These are phyloP conservation scores for Icerya purchasi DNA, from an alignment of 2,888 invertebrate genomes.

Conservation along the genomic window DNA sequence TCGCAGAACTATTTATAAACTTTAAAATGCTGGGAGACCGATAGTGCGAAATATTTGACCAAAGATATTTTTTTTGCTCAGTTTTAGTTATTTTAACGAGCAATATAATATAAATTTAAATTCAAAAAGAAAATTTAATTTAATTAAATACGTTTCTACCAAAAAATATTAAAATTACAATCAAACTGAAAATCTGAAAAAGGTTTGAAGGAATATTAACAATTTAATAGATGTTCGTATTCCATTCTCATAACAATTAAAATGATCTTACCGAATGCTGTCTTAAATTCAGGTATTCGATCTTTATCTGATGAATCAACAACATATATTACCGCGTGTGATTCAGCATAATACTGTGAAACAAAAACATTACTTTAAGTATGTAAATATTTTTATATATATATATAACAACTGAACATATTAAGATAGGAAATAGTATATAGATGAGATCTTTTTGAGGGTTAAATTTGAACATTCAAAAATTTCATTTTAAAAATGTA, in stretches of 20 bases:
- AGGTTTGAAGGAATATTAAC: background rate
- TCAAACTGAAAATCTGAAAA: background rate
- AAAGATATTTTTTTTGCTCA: too few species aligned
- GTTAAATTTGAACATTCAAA: too few species aligned
- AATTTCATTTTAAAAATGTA: too few species aligned
- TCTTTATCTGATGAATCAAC: constrained; percentile 91
- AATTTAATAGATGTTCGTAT: background rate
- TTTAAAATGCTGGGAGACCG: too few species aligned
- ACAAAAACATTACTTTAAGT: constrained; percentile 1
- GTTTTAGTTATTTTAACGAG: too few species aligned
- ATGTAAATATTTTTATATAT: background rate
- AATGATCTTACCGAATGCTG: constrained; percentile 79
- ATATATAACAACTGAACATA: constrained; percentile 1
- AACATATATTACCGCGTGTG: constrained; percentile 89
- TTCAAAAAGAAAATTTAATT: too few species aligned
- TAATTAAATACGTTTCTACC: too few species aligned
- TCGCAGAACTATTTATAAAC: too few species aligned
- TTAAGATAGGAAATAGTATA: background rate
- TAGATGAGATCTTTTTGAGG: too few species aligned
- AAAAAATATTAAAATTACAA: background rate
- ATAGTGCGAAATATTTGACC: too few species aligned
- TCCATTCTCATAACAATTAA: constrained; percentile 8
- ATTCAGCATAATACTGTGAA: constrained; percentile 87
- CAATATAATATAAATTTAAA: too few species aligned
- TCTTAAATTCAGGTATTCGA: constrained; percentile 80